These are phyloP conservation scores for Gerris lacustris DNA, from an alignment of 2,888 invertebrate species.

Conservation along the genomic window DNA sequence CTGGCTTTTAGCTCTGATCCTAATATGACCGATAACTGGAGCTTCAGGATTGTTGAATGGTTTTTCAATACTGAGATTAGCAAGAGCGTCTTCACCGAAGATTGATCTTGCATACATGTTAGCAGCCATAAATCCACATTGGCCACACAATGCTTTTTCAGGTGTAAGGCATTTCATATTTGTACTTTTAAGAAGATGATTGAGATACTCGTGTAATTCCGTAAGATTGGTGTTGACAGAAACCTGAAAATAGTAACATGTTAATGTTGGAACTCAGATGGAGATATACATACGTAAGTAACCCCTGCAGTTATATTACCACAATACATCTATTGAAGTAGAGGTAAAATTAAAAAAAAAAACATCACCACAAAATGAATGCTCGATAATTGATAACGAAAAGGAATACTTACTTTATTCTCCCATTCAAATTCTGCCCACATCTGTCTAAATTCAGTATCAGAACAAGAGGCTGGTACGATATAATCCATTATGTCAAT, in stretches of 20 bases:
- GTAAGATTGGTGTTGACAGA: constrained; percentile 87
- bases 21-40: constrained; percentile 90
- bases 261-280: background rate
- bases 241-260: constrained; percentile 38
- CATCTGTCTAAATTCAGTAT: constrained; percentile 96
- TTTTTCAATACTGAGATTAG: constrained; percentile 96
- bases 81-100: constrained; percentile 96
- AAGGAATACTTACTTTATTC: constrained; percentile 61
- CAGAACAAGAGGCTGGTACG: constrained; percentile 84
- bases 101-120: constrained; percentile 98
- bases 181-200: constrained; percentile 82
- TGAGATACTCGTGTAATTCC: constrained; percentile 83
- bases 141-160: constrained; percentile 57
- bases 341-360: background rate
- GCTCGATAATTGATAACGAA: background rate
- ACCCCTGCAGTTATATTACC: background rate
- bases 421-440: constrained; percentile 99
- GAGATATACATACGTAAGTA: background rate
- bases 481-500: constrained; percentile 99
- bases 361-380: too few species aligned
- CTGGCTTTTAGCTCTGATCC: constrained; percentile 97
- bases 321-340: background rate
- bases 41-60: constrained; percentile 74
- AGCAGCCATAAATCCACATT: constrained; percentile 99
- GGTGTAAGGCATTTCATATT: constrained; percentile 99